These are phyloP conservation scores for Rhinopomastus cyanomelas DNA, from an alignment of 2,113 vertebrate genomes.

Conservation along the genomic window DNA sequence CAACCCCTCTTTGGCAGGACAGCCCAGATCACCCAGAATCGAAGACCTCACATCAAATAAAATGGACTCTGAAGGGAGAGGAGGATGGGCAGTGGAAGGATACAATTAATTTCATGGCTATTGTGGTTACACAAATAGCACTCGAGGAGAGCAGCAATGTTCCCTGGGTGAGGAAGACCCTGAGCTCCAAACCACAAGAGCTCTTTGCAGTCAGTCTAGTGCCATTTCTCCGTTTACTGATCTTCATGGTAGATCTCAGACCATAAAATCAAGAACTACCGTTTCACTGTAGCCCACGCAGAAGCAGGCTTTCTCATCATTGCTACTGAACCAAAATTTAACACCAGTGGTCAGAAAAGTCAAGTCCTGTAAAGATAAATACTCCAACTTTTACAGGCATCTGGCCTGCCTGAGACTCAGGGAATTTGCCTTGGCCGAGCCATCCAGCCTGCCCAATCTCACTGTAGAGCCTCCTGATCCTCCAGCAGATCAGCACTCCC, in stretches of 20 bases:
- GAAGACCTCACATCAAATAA: constrained; percentile 9
- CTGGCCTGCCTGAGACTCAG: too few species aligned
- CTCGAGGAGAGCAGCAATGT: neutral
- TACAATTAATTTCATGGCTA: neutral
- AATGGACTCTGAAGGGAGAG: neutral
- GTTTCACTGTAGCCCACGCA: neutral
- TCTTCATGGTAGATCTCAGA: neutral
- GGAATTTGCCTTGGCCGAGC: too few species aligned
- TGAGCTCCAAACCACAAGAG: neutral
- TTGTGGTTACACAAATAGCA: neutral
- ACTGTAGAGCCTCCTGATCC: too few species aligned
- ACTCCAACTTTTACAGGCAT: neutral
- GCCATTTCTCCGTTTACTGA: neutral
- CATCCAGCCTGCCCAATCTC: too few species aligned
- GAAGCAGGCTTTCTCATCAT: neutral
- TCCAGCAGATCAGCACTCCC: too few species aligned
- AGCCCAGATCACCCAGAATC: neutral
- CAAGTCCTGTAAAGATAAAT: neutral
- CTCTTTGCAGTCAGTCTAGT: neutral
- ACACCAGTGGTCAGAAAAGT: neutral
- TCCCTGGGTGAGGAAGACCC: neutral
- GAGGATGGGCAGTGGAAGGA: neutral
- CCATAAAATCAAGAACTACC: neutral
- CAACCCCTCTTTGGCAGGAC: neutral
- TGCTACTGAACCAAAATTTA: neutral